Percentiles rank a stretch among this genome's conserved stretches.
Conservation (phyloP, 2,888 invertebrate species). For the Heterodera filipjevi region DNA sequence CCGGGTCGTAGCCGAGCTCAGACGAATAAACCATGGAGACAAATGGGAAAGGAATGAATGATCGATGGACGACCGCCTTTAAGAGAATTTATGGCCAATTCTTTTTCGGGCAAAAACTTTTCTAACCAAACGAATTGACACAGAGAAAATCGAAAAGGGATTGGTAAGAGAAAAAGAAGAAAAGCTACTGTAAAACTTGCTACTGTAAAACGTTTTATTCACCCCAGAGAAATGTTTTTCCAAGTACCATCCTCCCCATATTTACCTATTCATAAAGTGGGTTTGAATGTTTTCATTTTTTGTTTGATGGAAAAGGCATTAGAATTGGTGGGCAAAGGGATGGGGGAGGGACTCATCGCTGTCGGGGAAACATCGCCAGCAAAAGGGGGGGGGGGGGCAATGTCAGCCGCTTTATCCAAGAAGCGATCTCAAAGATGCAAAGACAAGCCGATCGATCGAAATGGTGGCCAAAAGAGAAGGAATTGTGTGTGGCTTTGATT, state of each 20-base stretch:
- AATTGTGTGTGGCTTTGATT: no score
- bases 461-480: not conserved
- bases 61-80: not conserved
- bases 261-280: no score
- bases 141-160: no score
- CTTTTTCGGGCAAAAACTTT: not conserved
- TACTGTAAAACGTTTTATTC: no score
- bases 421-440: not conserved
- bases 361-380: no score
- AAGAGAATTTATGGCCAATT: not conserved
- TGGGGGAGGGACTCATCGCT: not conserved
- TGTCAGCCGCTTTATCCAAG: not conserved
- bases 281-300: no score
- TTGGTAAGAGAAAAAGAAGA: no score
- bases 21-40: conserved; percentile 25
- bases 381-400: not conserved
- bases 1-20: conserved; percentile 30
- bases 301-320: not conserved
- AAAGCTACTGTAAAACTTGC: no score
- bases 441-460: not conserved
- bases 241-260: no score
- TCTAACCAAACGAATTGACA: no score
- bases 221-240: no score
- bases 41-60: not conserved
- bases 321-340: not conserved